These are phyloP conservation scores for Aphelocoma californica DNA, from an alignment of 2,797 vertebrate genomes.

Conservation along the genomic window DNA sequence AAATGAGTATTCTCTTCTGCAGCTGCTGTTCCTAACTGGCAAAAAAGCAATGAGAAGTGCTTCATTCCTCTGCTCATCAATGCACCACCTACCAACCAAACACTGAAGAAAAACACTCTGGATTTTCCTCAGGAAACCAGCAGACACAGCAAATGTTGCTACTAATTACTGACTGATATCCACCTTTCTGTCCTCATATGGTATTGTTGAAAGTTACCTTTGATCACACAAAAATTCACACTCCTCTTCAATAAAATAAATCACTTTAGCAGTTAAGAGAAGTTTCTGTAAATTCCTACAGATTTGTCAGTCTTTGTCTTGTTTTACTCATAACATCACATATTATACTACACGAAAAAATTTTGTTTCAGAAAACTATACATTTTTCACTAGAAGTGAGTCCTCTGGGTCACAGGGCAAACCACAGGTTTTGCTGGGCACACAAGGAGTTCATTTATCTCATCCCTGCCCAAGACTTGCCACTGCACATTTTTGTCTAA, in stretches of 20 bases:
- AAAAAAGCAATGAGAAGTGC: background rate
- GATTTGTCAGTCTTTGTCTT: background rate
- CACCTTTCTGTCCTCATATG: background rate
- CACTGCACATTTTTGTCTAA: background rate
- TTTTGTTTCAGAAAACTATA: background rate
- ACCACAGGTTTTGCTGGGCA: background rate
- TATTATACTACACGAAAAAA: background rate
- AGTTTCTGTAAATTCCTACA: background rate
- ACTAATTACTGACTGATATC: background rate
- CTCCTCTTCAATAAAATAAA: background rate
- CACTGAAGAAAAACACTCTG: background rate
- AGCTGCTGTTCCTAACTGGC: background rate
- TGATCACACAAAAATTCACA: background rate
- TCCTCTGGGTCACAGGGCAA: background rate
- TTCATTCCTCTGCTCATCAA: background rate
- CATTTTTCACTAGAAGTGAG: background rate
- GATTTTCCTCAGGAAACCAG: background rate
- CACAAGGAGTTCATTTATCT: background rate
- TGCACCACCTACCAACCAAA: background rate
- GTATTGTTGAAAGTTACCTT: background rate
- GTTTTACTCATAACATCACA: background rate
- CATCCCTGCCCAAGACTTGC: background rate
- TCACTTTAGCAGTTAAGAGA: background rate
- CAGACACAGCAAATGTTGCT: background rate
- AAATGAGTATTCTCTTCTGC: constrained; percentile 3